Conservation (phyloP, 2,113 vertebrate species). For the Ictidomys tridecemlineatus region DNA sequence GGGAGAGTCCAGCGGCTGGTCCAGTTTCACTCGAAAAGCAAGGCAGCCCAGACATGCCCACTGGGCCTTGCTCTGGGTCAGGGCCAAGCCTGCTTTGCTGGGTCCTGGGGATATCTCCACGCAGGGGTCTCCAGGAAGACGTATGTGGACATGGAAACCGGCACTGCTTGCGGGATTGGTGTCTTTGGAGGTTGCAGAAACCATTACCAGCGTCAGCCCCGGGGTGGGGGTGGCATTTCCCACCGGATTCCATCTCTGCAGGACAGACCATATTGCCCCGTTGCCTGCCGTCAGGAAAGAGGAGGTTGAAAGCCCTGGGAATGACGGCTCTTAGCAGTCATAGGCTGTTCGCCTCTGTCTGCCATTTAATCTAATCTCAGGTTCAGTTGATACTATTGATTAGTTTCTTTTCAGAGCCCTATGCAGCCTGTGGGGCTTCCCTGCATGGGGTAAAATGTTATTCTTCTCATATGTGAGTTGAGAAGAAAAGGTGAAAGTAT, state of each 20-base stretch:
- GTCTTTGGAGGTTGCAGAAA: neutral
- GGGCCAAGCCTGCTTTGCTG: neutral
- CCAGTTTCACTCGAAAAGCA: no score
- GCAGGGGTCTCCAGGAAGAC: neutral
- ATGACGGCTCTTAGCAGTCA: constrained; percentile 75
- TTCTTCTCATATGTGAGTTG: constrained; percentile 83
- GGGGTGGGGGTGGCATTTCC: constrained; percentile 38
- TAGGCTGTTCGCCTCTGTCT: constrained; percentile 80
- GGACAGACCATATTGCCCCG: constrained; percentile 23
- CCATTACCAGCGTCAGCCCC: neutral
- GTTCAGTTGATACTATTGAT: constrained; percentile 88
- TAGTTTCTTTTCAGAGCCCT: constrained; percentile 85
- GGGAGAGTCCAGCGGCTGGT: neutral
- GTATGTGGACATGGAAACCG: neutral
- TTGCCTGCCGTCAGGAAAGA: constrained; percentile 76
- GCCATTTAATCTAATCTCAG: constrained; percentile 86
- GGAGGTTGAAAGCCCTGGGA: constrained; percentile 68
- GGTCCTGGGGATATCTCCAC: neutral
- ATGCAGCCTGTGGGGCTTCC: constrained; percentile 69
- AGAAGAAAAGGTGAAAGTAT: constrained; percentile 88
- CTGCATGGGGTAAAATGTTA: constrained; percentile 81
- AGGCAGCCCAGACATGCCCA: neutral
- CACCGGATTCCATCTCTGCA: constrained; percentile 24
- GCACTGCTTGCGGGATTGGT: accelerated
- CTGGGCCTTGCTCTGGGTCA: neutral